These are phyloP conservation scores for Hycleus cichorii DNA, from an alignment of 1,140 invertebrate species.

Conservation along the genomic window DNA sequence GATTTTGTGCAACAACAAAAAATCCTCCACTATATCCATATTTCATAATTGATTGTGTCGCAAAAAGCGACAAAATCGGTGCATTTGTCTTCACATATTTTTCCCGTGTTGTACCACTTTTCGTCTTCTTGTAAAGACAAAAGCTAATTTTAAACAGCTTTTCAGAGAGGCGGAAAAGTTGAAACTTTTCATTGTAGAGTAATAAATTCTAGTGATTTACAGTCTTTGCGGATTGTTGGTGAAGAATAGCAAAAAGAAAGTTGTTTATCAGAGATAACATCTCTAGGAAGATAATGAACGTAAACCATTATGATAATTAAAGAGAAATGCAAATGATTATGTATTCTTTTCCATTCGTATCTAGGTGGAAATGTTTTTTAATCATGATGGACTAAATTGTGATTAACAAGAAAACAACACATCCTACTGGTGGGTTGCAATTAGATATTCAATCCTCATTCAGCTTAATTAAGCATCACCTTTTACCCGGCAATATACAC, in stretches of 20 bases:
- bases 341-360: not conserved
- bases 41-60: constrained; percentile 21
- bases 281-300: constrained; percentile 6
- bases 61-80: constrained; percentile 7
- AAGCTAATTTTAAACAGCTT: too few species aligned
- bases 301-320: constrained; percentile 11
- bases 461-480: constrained; percentile 22
- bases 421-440: constrained; percentile 11
- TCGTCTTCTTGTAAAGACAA: too few species aligned
- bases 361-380: constrained; percentile 1
- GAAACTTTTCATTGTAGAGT: not conserved
- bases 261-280: constrained; percentile 9
- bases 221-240: not conserved
- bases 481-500: constrained; percentile 1
- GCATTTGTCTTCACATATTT: constrained; percentile 11
- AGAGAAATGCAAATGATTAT: constrained; percentile 10
- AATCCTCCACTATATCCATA: constrained; percentile 18
- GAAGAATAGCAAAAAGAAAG: constrained; percentile 6
- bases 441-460: constrained; percentile 22
- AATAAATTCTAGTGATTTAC: constrained; percentile 11
- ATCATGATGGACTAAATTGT: constrained; percentile 9
- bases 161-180: too few species aligned
- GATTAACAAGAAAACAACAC: constrained; percentile 9
- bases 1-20: constrained; percentile 2
- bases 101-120: not conserved